phyloP scores from a whole-genome alignment of 2,797 vertebrate genomes.

The Phoeniculus purpureus region DNA sequence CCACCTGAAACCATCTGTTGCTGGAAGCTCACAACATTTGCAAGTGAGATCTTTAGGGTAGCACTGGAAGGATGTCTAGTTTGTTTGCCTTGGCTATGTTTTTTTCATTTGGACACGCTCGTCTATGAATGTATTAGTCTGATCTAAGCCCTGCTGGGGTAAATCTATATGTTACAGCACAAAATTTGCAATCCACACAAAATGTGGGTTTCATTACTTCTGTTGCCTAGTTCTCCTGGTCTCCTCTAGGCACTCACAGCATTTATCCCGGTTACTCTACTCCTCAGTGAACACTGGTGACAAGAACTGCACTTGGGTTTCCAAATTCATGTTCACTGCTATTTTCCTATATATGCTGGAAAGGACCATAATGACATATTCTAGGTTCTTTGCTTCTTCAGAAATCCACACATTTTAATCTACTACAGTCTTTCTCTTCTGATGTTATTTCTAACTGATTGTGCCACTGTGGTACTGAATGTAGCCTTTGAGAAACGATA shows the following conservation, averaged over 20 bases:
- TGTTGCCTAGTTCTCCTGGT: neutral
- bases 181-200: neutral
- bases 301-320: neutral
- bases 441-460: neutral
- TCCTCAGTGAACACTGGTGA: neutral
- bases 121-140: neutral
- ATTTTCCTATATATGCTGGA: neutral
- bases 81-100: neutral
- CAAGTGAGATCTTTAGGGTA: neutral
- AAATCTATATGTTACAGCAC: neutral
- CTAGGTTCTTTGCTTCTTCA: neutral
- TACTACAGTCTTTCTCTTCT: neutral
- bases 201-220: neutral
- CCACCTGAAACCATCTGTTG: neutral
- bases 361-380: neutral
- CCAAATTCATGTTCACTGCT: neutral
- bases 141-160: neutral
- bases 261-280: neutral
- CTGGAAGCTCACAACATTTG: neutral
- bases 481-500: neutral
- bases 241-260: neutral
- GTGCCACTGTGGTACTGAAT: neutral
- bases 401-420: neutral
- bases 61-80: neutral
- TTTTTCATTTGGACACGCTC: neutral